phyloP scores from a whole-genome alignment of 2,113 vertebrate species.

The Taurulus bubalis region DNA sequence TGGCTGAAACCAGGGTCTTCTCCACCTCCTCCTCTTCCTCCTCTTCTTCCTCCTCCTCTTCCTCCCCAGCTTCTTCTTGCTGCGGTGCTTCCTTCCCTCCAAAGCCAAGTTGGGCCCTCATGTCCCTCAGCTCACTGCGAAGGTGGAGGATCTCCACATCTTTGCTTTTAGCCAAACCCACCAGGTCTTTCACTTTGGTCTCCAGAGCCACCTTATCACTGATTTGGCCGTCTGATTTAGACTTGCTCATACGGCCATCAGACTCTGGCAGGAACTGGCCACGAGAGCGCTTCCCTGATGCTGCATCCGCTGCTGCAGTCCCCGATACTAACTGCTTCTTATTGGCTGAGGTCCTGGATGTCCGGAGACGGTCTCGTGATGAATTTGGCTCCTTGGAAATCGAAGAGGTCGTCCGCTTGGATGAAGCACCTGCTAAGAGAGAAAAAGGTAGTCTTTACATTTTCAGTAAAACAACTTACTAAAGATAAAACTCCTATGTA shows the following conservation, averaged over 20 bases:
- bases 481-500: neutral
- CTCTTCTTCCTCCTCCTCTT: neutral
- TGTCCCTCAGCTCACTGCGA: conserved; percentile 89
- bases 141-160: conserved; percentile 93
- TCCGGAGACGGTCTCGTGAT: conserved; percentile 88
- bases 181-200: conserved; percentile 91
- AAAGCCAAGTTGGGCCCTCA: conserved; percentile 90
- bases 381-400: conserved; percentile 89
- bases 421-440: conserved; percentile 74
- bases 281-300: conserved; percentile 88
- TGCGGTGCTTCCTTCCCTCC: conserved; percentile 78
- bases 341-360: conserved; percentile 87
- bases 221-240: conserved; percentile 94
- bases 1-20: conserved; percentile 83
- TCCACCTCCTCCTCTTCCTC: conserved; percentile 81
- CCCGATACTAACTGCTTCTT: conserved; percentile 86
- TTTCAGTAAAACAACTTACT: neutral
- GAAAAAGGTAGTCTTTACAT: neutral
- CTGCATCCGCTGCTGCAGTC: conserved; percentile 65
- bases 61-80: conserved; percentile 79
- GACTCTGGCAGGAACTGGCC: conserved; percentile 83
- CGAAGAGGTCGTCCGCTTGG: conserved; percentile 86
- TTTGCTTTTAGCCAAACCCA: conserved; percentile 92
- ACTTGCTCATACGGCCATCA: conserved; percentile 93
- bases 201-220: conserved; percentile 92